Base-by-base conservation (phyloP, 2,888 invertebrate genomes). In the Netelia melanura region DNA sequence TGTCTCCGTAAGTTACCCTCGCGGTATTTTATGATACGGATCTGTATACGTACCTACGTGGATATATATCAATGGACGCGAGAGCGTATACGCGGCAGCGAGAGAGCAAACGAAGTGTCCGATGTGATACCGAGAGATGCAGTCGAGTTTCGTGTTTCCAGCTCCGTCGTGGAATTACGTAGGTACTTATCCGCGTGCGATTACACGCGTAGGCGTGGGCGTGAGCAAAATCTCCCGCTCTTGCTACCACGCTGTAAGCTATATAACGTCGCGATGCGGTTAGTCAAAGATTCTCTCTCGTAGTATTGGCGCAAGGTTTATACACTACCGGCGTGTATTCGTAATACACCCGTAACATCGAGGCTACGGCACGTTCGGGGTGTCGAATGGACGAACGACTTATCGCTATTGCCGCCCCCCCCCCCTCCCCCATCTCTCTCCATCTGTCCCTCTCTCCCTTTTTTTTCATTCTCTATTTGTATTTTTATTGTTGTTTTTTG, bases 301-400 rank as follows among this genome's bases (percentile, higher is more conserved):
- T 25, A 38, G 67, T 81, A 52, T 68, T 6, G 21, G 78, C 75
- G 17, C 30, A 75, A 17, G 14, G 58, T 72, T 61, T 67, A 30
- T n/a, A 21, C 48, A 58, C 48, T 58, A 58, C 48, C 3, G 52
- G 38, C 61, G 17, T 52, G 76, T 71, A 52, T 61, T 30, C 65
- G 72, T 82, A 77, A 83, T 74, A 72, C 72, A 72, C 61, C 78
- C 78, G 67, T 54, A 68, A 68, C 3, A 68, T 78, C 67, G 83
- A 78, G 76, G 71, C 70, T 68, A 72, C 25, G 54, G 80, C 86
- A 86, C 81, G 80, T 87, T 82, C 86, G 70, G 78, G 85, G 86
- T 87, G 86, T 87, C 81, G 87, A 83, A 83, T 87, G 82, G 58
- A 74, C 79, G 61, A 75, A 78, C 56, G 54, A 78, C 62, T 83